phyloP scores from a whole-genome alignment of 1,140 invertebrate species.

The Drosophila saltans region DNA sequence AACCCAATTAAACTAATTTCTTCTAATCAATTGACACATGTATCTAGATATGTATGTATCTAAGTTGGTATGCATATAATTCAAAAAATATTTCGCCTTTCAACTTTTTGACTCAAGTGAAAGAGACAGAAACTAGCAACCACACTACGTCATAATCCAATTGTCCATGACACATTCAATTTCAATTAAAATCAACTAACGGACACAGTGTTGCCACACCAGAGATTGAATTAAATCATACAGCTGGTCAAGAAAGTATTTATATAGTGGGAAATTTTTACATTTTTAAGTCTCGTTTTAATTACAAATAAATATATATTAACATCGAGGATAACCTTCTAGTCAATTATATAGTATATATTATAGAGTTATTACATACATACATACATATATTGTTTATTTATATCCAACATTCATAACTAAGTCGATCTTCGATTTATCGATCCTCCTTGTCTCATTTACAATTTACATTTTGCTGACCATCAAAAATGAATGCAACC shows the following conservation, averaged over 20 bases:
- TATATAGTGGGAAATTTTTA: neutral
- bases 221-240: constrained; percentile 1
- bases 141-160: constrained; percentile 2
- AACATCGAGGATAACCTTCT: no score
- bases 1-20: neutral
- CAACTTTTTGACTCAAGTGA: neutral
- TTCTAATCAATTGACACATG: neutral
- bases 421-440: no score
- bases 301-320: neutral
- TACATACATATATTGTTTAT: no score
- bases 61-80: constrained; percentile 5
- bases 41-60: constrained; percentile 1
- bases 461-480: no score
- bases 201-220: constrained; percentile 19
- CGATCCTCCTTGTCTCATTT: no score
- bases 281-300: neutral
- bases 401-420: no score
- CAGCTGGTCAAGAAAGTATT: neutral
- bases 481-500: no score
- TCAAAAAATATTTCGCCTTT: neutral
- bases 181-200: constrained; percentile 13
- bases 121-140: neutral
- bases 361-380: no score
- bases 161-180: constrained; percentile 22
- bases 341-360: no score